Evolutionary conservation across 2,113 vertebrate genomes (phyloP), one percentile per base, ranked within the genome.

Genomic region (Archocentrus centrarchus): DNA sequence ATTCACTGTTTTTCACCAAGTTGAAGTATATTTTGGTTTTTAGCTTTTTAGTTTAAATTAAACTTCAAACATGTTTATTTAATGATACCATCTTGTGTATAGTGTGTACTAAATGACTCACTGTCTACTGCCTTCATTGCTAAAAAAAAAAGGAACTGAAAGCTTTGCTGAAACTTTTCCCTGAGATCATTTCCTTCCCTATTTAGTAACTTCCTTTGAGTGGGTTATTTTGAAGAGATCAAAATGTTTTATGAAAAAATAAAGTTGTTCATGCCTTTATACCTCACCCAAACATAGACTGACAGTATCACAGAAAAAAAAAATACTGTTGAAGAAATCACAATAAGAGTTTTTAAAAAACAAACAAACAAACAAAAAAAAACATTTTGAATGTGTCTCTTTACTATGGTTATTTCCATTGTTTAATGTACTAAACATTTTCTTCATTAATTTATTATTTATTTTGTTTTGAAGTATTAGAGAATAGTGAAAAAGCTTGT

Each of bases 381-480:
- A 2, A 0, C 35, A 14, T 2, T 44, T 44, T 44, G 11, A 44
- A 50, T 3, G 0, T 50, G 15, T 70, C 9, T 64, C 22, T n/a
- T 53, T 53, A 0, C 17, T n/a, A 0, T 53, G 0, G 32, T 53
- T 30, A 53, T 53, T 73, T 11, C 24, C 24, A 73, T 32, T 53
- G 7, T 5, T 53, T 53, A 32, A 53, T 32, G 10, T 32, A 27
- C 10, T 20, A 10, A 73, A 53, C 53, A 32, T 73, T 73, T 73
- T 8, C 1, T 0, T 30, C 1, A 50, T 0, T 73, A 53, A 53
- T 47, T 70, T 1, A 53, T 53, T 32, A 53, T 47, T 70, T 1
- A 53, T 53, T 32, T 53, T 53, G 66, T 1, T 73, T 44, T 53
- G 53, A 8, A 0, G 30, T 6, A 0, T 50, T 0, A 70, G 24